phyloP scores from a whole-genome alignment of 2,113 vertebrate species.

The Xyrauchen texanus region DNA sequence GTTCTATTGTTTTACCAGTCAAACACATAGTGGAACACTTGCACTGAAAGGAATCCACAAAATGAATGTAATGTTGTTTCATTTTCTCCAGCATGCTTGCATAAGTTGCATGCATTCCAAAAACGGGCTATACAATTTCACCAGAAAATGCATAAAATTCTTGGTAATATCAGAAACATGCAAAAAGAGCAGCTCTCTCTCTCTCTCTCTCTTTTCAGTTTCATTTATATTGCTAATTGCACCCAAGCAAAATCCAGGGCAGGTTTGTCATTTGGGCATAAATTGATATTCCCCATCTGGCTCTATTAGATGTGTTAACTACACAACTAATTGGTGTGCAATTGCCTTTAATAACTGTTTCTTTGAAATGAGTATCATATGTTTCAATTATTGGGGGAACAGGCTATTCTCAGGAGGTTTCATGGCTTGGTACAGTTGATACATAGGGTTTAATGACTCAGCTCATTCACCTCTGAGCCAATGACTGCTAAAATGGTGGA shows the following conservation, averaged over 20 bases:
- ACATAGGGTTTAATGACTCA: slow-evolving; percentile 11
- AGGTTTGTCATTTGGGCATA: slow-evolving; percentile 30
- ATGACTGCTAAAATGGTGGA: slow-evolving; percentile 8
- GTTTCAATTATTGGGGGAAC: slow-evolving; percentile 41
- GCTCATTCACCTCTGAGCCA: not conserved
- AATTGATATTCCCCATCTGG: slow-evolving; percentile 42
- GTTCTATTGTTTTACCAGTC: slow-evolving; percentile 74
- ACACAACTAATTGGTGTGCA: slow-evolving; percentile 49
- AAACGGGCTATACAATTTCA: not conserved
- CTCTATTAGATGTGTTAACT: slow-evolving; percentile 41
- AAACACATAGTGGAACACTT: slow-evolving; percentile 40
- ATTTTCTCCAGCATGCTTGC: not conserved
- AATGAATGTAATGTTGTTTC: not conserved
- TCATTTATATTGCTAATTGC: slow-evolving; percentile 29
- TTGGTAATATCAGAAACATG: not conserved
- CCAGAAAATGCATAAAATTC: not conserved
- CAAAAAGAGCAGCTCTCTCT: not conserved
- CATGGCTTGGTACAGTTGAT: slow-evolving; percentile 17
- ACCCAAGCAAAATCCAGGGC: slow-evolving; percentile 17
- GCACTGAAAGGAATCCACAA: slow-evolving; percentile 15
- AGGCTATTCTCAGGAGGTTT: slow-evolving; percentile 2
- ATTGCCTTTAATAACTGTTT: slow-evolving; percentile 47
- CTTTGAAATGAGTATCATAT: slow-evolving; percentile 41
- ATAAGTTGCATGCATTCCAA: not conserved
- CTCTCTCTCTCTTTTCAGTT: not conserved